Evolutionary conservation across 2,888 invertebrate species (phyloP).

Genomic region (Ormyrus nitidulus): DNA sequence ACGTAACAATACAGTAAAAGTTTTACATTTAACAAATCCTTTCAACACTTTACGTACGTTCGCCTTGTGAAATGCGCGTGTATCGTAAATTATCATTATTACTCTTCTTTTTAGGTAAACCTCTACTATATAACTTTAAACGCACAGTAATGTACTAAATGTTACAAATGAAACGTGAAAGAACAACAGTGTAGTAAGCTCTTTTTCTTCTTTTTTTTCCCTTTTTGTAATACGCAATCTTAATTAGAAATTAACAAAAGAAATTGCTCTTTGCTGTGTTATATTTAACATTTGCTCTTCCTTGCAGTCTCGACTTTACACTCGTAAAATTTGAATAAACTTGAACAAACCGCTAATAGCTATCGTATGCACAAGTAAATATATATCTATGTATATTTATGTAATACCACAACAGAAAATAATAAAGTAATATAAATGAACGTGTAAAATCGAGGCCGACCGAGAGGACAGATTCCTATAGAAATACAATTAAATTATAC

Average conservation of each 20-base stretch:
- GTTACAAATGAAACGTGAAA: constrained; percentile 55
- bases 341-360: constrained; percentile 2
- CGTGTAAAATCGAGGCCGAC: constrained; percentile 47
- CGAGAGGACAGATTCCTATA: constrained; percentile 11
- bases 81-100: constrained; percentile 36
- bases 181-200: constrained; percentile 51
- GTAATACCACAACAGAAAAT: constrained; percentile 33
- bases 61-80: constrained; percentile 53
- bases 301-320: constrained; percentile 45
- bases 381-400: constrained; percentile 19
- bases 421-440: not conserved
- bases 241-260: constrained; percentile 42
- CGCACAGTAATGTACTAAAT: constrained; percentile 52
- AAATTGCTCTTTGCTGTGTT: constrained; percentile 42
- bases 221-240: constrained; percentile 30
- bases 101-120: constrained; percentile 40
- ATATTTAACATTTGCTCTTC: constrained; percentile 43
- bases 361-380: constrained; percentile 10
- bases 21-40: constrained; percentile 57
- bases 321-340: constrained; percentile 36
- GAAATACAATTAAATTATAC: constrained; percentile 44
- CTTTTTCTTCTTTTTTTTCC: constrained; percentile 12
- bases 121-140: constrained; percentile 48
- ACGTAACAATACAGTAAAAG: constrained; percentile 58
- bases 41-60: constrained; percentile 54